Evolutionary conservation across 2,113 vertebrate species (phyloP).

Genomic region (Felis chaus): DNA sequence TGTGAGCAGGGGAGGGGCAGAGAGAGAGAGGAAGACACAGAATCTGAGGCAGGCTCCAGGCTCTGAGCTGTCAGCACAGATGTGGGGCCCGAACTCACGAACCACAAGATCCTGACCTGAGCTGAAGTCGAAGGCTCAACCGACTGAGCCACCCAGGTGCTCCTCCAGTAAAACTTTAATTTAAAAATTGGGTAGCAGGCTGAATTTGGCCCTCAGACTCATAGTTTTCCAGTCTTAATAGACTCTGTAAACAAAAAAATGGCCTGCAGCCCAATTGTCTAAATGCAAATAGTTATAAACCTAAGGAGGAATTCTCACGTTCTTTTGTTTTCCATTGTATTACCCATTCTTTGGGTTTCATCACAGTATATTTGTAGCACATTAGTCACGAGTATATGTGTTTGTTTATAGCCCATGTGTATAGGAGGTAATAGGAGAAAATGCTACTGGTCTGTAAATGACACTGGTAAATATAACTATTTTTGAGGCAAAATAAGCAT

Average conservation of each 20-base stretch:
- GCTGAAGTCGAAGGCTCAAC: too few species aligned
- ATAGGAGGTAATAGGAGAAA: neutral
- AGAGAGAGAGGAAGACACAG: too few species aligned
- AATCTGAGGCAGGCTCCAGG: too few species aligned
- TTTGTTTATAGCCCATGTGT: neutral
- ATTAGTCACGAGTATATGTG: neutral
- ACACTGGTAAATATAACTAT: constrained; percentile 18
- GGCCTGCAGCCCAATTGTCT: neutral
- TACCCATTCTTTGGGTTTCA: neutral
- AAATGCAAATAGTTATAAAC: constrained; percentile 23
- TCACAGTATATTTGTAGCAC: neutral
- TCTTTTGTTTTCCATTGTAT: neutral
- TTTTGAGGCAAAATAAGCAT: constrained; percentile 10
- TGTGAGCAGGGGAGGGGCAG: too few species aligned
- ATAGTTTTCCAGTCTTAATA: neutral
- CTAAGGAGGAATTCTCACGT: neutral
- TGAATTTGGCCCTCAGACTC: neutral
- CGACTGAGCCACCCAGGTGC: too few species aligned
- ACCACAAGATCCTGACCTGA: too few species aligned
- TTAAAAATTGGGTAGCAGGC: neutral
- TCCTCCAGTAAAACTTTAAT: neutral
- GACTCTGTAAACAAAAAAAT: neutral
- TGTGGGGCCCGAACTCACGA: too few species aligned
- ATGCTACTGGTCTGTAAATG: neutral
- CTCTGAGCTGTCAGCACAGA: too few species aligned